A percentile compares a stretch with the other conserved stretches of the same genome.
Conservation (phyloP, 1,140 invertebrate species). For the Drosophila oshimai region DNA sequence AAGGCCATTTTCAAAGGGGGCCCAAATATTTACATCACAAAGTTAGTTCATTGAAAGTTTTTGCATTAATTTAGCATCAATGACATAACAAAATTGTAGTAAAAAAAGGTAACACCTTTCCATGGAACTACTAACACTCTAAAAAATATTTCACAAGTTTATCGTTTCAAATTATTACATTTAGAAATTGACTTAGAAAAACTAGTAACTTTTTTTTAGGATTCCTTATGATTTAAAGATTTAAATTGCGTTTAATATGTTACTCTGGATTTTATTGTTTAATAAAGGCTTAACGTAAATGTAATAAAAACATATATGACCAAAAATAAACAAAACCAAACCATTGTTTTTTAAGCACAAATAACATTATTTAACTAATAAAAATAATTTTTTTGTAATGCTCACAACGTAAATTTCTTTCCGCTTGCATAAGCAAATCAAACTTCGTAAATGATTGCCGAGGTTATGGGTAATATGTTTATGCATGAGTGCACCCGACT, state of each 20-base stretch:
- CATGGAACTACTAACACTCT: not conserved
- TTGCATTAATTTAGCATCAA: constrained; percentile 39
- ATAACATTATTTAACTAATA: not conserved
- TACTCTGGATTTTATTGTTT: too few relatives aligned
- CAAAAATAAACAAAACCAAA: not conserved
- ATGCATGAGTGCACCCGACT: constrained; percentile 16
- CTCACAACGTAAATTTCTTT: constrained; percentile 6
- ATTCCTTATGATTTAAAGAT: too few relatives aligned
- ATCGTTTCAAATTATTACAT: too few relatives aligned
- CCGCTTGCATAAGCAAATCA: constrained; percentile 22
- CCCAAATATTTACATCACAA: constrained; percentile 61
- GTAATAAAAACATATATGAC: too few relatives aligned
- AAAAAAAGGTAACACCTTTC: not conserved
- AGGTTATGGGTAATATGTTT: constrained; percentile 7
- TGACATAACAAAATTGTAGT: constrained; percentile 19
- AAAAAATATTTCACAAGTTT: not conserved
- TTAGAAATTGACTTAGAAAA: too few relatives aligned
- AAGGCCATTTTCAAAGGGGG: constrained; percentile 2
- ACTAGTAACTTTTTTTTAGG: too few relatives aligned
- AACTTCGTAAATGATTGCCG: constrained; percentile 16
- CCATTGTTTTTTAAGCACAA: too few relatives aligned
- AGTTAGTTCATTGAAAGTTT: constrained; percentile 57
- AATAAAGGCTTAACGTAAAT: too few relatives aligned
- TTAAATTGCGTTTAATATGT: too few relatives aligned
- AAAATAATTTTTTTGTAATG: not conserved